Base-by-base conservation (phyloP, 1,140 invertebrate species). In the Mya arenaria region DNA sequence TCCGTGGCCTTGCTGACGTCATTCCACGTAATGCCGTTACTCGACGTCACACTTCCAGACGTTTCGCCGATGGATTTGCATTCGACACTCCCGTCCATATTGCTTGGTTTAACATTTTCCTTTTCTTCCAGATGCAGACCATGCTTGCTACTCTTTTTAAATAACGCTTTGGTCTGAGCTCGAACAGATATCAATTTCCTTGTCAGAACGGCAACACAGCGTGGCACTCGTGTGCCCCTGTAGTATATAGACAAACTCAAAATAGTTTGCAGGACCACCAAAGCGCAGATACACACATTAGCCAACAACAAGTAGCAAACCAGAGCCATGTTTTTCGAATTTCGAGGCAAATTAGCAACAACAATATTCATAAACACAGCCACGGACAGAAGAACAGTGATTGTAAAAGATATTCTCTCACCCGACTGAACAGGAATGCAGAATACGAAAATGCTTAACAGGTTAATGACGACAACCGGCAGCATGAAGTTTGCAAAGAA, bases 321-420 rank as follows among this genome's bases (percentile, higher is more conserved):
- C 4, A 23, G 10, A 44, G 65, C 37, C 65, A 72, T 72, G 30
- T 37, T 19, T 34, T 56, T 58, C 1, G 69, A 55, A 13, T 8
- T 55, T 34, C 36, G 52, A 10, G 41, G 69, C 10, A 72, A 13
- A 56, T 55, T 55, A 28, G 41, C 69, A 6, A 41, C 32, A 15
- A 77, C 60, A 17, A 77, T 77, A 3, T 58, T 65, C 60, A 77
- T 63, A 25, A 65, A 77, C 19, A 77, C 74, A 10, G 74, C 62
- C 30, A 77, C n/a, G 39, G 74, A 37, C 2, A 77, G 60, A 3
- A 77, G 30, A 63, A 77, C 60, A 1, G 74, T 77, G 19, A 77
- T 44, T 13, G 36, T 58, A 34, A 65, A 77, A 2, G 74, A 77
- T 19, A 77, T 25, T 52, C 74, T 65, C 28, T 77, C 74, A 15